Conservation (phyloP, 2,113 vertebrate genomes). For the Gymnobelideus leadbeateri region DNA sequence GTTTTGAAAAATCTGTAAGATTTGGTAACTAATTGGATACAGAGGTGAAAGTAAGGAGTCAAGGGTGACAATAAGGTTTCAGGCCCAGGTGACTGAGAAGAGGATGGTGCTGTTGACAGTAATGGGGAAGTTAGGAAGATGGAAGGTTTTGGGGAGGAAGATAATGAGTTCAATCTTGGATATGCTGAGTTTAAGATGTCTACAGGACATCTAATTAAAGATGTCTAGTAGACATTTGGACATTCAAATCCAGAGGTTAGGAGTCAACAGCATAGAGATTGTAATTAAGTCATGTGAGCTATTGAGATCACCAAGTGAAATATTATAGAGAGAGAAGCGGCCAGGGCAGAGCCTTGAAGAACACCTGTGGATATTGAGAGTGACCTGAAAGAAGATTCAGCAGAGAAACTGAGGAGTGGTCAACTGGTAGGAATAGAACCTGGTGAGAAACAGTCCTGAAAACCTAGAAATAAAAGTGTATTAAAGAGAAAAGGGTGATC, state of each 20-base stretch:
- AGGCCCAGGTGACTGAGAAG: neutral
- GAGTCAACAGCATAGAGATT: neutral
- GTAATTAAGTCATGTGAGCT: neutral
- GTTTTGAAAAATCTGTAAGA: neutral
- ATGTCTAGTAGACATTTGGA: neutral
- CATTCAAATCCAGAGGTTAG: neutral
- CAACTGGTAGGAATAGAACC: neutral
- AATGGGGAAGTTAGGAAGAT: neutral
- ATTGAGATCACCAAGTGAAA: neutral
- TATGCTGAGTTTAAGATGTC: neutral
- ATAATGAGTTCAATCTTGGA: neutral
- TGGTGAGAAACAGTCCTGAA: neutral
- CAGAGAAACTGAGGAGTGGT: neutral
- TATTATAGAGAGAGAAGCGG: neutral
- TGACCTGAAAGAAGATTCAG: neutral
- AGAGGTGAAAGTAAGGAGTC: neutral
- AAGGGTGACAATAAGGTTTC: neutral
- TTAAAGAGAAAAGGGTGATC: neutral
- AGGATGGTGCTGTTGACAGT: neutral
- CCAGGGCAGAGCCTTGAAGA: neutral
- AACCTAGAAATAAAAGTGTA: neutral
- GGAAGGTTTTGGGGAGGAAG: neutral
- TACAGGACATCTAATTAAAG: neutral
- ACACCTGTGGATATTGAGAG: neutral
- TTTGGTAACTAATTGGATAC: neutral